Evolutionary conservation across 2,113 vertebrate genomes (phyloP).

Genomic region (Galemys pyrenaicus): DNA sequence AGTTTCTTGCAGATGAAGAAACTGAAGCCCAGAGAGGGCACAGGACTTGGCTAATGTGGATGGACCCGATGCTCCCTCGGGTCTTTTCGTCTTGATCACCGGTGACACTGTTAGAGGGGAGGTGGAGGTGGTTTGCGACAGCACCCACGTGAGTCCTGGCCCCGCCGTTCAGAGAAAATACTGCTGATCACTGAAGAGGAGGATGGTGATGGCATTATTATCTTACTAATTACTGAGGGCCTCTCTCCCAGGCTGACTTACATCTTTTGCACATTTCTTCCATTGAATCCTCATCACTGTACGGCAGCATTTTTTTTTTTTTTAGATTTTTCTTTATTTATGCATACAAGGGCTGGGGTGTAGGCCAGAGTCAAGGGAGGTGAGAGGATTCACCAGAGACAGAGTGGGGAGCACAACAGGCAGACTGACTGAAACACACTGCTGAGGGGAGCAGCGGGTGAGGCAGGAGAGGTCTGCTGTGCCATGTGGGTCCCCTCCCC

Average conservation of each 20-base stretch:
- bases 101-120: not conserved
- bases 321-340: too few relatives aligned
- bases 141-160: accelerated
- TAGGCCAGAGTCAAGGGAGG: too few relatives aligned
- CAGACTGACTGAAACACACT: too few relatives aligned
- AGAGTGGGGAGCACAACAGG: too few relatives aligned
- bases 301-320: too few relatives aligned
- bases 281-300: not conserved
- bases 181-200: accelerated
- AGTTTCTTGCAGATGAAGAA: not conserved
- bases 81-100: not conserved
- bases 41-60: not conserved
- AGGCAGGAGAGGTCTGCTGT: too few relatives aligned
- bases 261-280: not conserved
- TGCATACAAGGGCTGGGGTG: too few relatives aligned
- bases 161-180: accelerated
- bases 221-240: not conserved
- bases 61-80: not conserved
- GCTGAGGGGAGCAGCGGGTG: too few relatives aligned
- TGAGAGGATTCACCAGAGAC: too few relatives aligned
- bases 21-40: not conserved
- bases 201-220: not conserved
- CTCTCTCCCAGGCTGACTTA: not conserved
- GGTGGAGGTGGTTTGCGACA: accelerated
- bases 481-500: too few relatives aligned